Evolutionary conservation across 1,140 invertebrate genomes (phyloP).

Genomic region (Drosophila ogumai): DNA sequence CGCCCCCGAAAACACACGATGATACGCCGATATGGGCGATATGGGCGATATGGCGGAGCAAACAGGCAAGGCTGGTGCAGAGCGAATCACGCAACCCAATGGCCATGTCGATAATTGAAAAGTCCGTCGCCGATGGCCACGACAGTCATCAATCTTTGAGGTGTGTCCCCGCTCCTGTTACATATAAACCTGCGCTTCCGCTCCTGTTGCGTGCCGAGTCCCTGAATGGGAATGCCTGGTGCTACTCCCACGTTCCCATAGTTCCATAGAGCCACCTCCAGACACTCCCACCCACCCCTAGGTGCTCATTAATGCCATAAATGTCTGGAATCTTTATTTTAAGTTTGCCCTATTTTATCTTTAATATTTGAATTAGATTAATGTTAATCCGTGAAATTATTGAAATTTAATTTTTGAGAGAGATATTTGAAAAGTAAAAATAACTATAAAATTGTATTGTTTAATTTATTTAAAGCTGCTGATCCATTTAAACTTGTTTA

Average conservation of each 20-base stretch:
- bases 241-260: slow-evolving; percentile 9
- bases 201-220: slow-evolving; percentile 28
- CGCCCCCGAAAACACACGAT: slow-evolving; percentile 33
- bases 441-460: too few relatives aligned
- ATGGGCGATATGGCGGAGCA: neutral
- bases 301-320: neutral
- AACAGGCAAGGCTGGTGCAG: slow-evolving; percentile 37
- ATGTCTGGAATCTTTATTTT: neutral
- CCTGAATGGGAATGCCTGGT: slow-evolving; percentile 22
- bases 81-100: slow-evolving; percentile 67
- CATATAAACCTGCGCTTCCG: slow-evolving; percentile 21
- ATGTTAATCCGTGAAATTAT: too few relatives aligned
- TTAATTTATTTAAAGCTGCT: too few relatives aligned
- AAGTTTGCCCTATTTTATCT: neutral
- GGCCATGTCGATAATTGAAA: slow-evolving; percentile 69
- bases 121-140: slow-evolving; percentile 30
- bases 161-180: slow-evolving; percentile 44
- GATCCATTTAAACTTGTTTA: neutral
- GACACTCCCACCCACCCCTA: slow-evolving; percentile 14
- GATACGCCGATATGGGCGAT: slow-evolving; percentile 13
- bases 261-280: neutral
- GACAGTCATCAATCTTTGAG: slow-evolving; percentile 78
- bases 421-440: too few relatives aligned
- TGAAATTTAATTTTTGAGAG: too few relatives aligned
- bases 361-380: neutral